These are phyloP conservation scores for Poecilobothrus nobilitatus DNA, from an alignment of 2,888 invertebrate species.

Conservation along the genomic window DNA sequence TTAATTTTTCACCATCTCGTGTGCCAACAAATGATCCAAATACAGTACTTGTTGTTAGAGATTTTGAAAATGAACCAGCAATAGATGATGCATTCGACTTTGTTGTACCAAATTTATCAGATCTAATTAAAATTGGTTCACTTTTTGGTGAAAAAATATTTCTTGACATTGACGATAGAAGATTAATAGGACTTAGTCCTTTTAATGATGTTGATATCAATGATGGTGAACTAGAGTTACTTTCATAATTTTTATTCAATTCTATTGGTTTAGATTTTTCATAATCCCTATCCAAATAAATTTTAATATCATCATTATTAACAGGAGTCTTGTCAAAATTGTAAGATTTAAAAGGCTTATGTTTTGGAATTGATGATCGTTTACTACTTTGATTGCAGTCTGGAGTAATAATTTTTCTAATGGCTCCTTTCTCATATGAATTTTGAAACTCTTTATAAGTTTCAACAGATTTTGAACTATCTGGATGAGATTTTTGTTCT, in stretches of 20 bases:
- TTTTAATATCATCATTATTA: conserved; percentile 43
- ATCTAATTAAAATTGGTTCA: conserved; percentile 12
- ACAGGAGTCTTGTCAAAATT: not conserved
- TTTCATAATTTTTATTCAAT: conserved; percentile 14
- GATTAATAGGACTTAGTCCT: conserved; percentile 16
- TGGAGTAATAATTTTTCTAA: not conserved
- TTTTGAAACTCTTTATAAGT: not conserved
- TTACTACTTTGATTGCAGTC: not conserved
- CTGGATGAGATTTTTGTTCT: not conserved
- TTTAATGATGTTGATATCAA: conserved; percentile 11
- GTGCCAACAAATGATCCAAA: conserved; percentile 36
- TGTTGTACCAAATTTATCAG: conserved; percentile 18
- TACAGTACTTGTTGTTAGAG: conserved; percentile 27
- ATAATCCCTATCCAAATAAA: conserved; percentile 36
- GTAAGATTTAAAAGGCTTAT: not conserved
- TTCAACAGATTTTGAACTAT: not conserved
- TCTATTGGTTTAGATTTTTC: conserved; percentile 7
- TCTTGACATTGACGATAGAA: conserved; percentile 21
- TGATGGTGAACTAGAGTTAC: conserved; percentile 17
- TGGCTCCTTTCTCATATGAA: not conserved
- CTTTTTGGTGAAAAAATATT: conserved; percentile 13
- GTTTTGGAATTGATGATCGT: not conserved
- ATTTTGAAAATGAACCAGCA: conserved; percentile 23
- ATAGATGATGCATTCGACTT: conserved; percentile 25
- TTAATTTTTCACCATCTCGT: conserved; percentile 37